Evolutionary conservation across 2,797 vertebrate genomes (phyloP), one percentile per base, ranked within the genome.

Genomic region (Notolabrus celidotus): DNA sequence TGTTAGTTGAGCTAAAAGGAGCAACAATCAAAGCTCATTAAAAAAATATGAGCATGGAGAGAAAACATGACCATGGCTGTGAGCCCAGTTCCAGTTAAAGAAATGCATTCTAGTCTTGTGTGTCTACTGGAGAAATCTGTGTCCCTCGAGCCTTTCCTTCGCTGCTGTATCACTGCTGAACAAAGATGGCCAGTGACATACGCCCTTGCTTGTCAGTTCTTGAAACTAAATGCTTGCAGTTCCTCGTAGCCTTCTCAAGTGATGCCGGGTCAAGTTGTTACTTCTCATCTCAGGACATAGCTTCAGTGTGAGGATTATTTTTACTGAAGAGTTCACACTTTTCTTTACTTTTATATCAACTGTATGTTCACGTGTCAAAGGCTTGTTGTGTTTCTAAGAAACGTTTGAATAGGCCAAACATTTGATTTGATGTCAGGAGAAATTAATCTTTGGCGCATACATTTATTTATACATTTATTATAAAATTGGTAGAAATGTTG

Each of bases 21-120:
- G 12, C 33, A 56, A 66, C 50, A 77, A 73, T 55, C 39, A 45
- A 20, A 57, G 68, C 58, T 74, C 58, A 76, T 86, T 77, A 75
- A 78, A 34, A 70, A 73, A 78, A 70, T 33, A 54, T 60, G 74
- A 70, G 33, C 19, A 14, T 7, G 10, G 15, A 67, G 25, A 52
- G 61, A 79, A 67, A 74, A 55, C 41, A 53, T 16, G 12, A 25
- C 34, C 52, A 20, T 54, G 56, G 49, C 27, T 0, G 22, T 47
- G 49, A 47, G 57, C 71, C 51, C 25, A 34, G n/a, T 38, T 61
- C 23, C 36, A 47, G 79, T 66, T 27, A 55, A 31, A 58, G 43
- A 50, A 55, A 31, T 17, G 33, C 25, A 25, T 60, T 73, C 2
- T 59, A 47, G 43, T 67, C 19, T 71, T 78, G 46, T 67, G 29